These are phyloP conservation scores for Euura lappo DNA, from an alignment of 1,140 invertebrate genomes.

Conservation along the genomic window DNA sequence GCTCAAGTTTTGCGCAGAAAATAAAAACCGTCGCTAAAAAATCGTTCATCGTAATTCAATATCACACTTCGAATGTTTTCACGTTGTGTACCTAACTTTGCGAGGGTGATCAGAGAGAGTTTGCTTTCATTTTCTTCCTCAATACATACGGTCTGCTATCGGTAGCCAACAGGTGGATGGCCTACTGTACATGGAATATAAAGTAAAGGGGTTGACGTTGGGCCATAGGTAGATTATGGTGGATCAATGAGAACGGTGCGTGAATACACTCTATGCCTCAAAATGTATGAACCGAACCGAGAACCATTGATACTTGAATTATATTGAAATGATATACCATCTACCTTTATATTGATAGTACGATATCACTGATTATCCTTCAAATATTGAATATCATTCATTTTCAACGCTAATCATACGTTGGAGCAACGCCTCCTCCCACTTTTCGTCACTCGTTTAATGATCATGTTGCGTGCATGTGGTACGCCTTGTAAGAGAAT, in stretches of 20 bases:
- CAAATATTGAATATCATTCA: background rate
- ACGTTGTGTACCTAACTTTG: no score
- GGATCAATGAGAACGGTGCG: background rate
- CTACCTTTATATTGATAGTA: background rate
- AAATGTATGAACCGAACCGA: background rate
- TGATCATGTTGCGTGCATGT: background rate
- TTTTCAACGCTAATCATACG: background rate
- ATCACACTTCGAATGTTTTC: no score
- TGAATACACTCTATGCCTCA: background rate
- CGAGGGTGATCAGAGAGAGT: no score
- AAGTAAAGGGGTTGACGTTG: background rate
- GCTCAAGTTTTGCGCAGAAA: no score
- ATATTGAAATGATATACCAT: background rate
- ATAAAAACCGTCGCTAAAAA: no score
- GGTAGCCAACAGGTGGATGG: slow-evolving; percentile 16
- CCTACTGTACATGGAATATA: background rate
- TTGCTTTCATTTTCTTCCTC: background rate
- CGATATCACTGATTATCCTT: background rate
- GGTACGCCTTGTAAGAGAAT: no score
- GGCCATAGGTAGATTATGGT: background rate
- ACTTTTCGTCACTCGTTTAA: background rate
- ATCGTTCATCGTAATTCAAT: no score
- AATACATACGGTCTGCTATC: background rate
- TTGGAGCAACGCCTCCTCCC: background rate
- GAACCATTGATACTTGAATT: background rate